Evolutionary conservation across 2,888 invertebrate genomes (phyloP).

Genomic region (Camponotus fellah): DNA sequence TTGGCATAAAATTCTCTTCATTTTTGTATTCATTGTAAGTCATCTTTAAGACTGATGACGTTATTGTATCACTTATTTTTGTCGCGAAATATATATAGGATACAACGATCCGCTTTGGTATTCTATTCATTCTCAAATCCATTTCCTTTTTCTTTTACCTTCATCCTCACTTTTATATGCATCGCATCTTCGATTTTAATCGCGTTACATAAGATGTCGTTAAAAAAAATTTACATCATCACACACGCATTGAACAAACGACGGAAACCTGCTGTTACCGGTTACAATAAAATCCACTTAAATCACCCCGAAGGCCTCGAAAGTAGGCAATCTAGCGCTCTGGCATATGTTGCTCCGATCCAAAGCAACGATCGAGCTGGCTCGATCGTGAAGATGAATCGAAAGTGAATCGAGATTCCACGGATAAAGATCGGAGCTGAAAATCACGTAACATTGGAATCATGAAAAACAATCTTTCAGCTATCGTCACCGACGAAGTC

Average conservation of each 20-base stretch:
- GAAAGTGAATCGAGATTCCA: slow-evolving; percentile 30
- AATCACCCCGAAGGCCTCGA: slow-evolving; percentile 54
- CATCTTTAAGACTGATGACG: slow-evolving; percentile 2
- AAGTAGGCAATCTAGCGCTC: slow-evolving; percentile 59
- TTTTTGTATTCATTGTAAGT: neutral
- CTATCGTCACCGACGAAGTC: neutral
- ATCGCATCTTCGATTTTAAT: slow-evolving; percentile 28
- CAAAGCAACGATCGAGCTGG: slow-evolving; percentile 2
- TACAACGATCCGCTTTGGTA: neutral
- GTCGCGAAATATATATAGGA: neutral
- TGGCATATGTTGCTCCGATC: slow-evolving; percentile 31
- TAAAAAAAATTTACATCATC: slow-evolving; percentile 34
- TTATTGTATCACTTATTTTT: slow-evolving; percentile 2
- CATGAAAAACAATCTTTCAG: slow-evolving; percentile 26
- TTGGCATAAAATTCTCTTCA: slow-evolving; percentile 1
- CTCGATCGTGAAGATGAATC: slow-evolving; percentile 20
- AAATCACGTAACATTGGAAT: slow-evolving; percentile 60
- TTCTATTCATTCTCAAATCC: slow-evolving; percentile 16
- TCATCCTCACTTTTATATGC: slow-evolving; percentile 4
- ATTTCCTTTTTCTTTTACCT: neutral
- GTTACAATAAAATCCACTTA: slow-evolving; percentile 40
- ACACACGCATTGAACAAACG: slow-evolving; percentile 31
- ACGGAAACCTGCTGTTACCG: slow-evolving; percentile 60
- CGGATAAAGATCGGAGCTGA: neutral
- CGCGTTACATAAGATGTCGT: slow-evolving; percentile 13